A percentile compares a stretch with the other conserved stretches of the same genome.
Conservation (phyloP, 2,888 invertebrate genomes). For the Sinotaia quadrata region DNA sequence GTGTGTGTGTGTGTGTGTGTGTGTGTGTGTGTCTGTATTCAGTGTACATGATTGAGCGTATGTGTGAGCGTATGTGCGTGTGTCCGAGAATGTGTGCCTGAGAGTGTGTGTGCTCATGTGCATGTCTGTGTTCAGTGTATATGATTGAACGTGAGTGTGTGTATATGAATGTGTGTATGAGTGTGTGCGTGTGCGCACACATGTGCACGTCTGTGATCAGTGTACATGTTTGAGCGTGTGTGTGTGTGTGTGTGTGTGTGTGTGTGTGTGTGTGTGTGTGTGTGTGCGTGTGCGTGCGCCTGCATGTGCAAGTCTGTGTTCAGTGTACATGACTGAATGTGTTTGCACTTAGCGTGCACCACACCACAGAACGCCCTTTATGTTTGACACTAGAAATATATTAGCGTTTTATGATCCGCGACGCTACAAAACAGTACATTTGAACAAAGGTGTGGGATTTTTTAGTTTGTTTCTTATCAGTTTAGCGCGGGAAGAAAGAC, state of each 20-base stretch:
- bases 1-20: neutral
- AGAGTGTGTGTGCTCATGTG: neutral
- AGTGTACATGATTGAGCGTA: neutral
- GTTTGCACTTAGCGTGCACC: no score
- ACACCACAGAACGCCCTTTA: no score
- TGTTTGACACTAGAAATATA: no score
- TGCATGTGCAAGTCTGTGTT: no score
- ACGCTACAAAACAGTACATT: no score
- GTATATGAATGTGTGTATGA: neutral
- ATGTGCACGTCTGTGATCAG: neutral
- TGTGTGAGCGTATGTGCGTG: neutral
- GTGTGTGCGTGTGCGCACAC: neutral
- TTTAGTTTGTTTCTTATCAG: no score
- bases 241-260: neutral
- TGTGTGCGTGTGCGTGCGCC: no score
- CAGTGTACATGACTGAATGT: no score
- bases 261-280: no score
- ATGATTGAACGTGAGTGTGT: neutral
- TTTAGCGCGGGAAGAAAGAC: no score
- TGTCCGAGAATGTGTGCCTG: neutral
- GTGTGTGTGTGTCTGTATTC: neutral
- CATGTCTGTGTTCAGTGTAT: neutral
- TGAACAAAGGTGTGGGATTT: no score
- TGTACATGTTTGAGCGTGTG: neutral
- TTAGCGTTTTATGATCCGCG: no score